Evolutionary conservation across 2,888 invertebrate species (phyloP).

Genomic region (Bibio marci): DNA sequence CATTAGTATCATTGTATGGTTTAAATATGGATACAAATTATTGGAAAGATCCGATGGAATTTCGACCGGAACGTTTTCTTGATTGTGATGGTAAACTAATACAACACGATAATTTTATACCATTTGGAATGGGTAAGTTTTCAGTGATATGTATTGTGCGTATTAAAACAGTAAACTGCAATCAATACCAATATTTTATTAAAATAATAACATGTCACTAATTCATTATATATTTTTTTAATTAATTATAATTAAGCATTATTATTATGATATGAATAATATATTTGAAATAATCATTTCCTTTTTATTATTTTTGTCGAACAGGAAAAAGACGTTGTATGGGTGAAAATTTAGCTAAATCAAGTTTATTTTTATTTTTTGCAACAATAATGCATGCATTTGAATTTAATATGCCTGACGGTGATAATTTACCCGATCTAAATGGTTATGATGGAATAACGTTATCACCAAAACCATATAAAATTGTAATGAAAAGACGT

Average conservation of each 20-base stretch:
- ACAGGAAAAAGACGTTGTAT: slow-evolving; percentile 36
- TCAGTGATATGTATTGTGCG: background rate
- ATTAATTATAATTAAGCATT: slow-evolving; percentile 1
- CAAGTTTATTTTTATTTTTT: slow-evolving; percentile 40
- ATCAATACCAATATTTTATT: no score
- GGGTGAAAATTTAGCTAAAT: slow-evolving; percentile 43
- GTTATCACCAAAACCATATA: slow-evolving; percentile 20
- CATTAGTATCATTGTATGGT: slow-evolving; percentile 36
- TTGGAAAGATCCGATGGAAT: slow-evolving; percentile 40
- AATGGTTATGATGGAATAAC: slow-evolving; percentile 23
- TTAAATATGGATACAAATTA: slow-evolving; percentile 32
- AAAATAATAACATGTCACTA: no score
- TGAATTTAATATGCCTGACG: slow-evolving; percentile 19
- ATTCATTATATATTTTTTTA: background rate
- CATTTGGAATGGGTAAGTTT: slow-evolving; percentile 46
- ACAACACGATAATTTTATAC: slow-evolving; percentile 37
- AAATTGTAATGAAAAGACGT: no score
- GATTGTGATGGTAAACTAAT: slow-evolving; percentile 33
- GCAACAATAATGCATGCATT: slow-evolving; percentile 40
- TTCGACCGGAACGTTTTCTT: slow-evolving; percentile 45
- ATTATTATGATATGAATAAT: background rate
- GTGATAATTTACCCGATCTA: slow-evolving; percentile 14
- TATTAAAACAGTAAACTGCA: slow-evolving; percentile 2
- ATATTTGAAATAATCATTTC: no score
- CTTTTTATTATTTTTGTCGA: no score